Base-by-base conservation (phyloP, 2,113 vertebrate species). In the Poeciliopsis prolifica region DNA sequence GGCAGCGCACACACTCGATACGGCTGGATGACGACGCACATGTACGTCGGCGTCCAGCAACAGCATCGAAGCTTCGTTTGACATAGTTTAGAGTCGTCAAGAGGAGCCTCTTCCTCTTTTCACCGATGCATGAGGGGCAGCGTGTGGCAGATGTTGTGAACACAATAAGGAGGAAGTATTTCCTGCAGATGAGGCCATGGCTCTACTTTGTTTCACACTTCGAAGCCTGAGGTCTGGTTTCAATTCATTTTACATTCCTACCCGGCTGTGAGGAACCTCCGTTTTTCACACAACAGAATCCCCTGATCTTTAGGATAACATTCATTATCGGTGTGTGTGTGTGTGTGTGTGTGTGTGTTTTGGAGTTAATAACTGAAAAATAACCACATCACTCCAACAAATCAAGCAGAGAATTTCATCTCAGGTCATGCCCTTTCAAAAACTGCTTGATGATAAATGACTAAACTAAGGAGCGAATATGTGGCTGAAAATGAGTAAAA, bases 121-220 rank as follows among this genome's bases (percentile, higher is more conserved):
- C 11, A 70, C 40, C 70, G 74, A 69, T 65, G 72, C 35, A 71
- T 73, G 70, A 31, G 48, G 44, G 82, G 19, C 65, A 65, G 78
- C 79, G 81, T 35, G 60, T 0, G 26, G 80, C 78, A 84, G 82
- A 85, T 80, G 80, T 74, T 86, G 65, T 10, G 24, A 74, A 40
- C 11, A 44, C 74, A 51, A 60, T 7, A 69, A 15, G 10, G 58
- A 75, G 69, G n/a, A 75, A 75, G 78, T 61, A 81, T 77, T 88
- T 89, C 87, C 90, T 82, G 82, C 68, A 74, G 60, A 75, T 75
- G 75, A 79, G 48, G 79, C 77, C 40, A 5, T 6, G 0, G 48
- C 72, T 84, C 54, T 62, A 61, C 67, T 58, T 42, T 0, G 17
- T 61, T 80, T 75, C 33, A 86, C 58, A 69, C 58, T 51, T n/a